phyloP scores from a whole-genome alignment of 2,113 vertebrate species.

The Stomatorhinus ivindoensis region DNA sequence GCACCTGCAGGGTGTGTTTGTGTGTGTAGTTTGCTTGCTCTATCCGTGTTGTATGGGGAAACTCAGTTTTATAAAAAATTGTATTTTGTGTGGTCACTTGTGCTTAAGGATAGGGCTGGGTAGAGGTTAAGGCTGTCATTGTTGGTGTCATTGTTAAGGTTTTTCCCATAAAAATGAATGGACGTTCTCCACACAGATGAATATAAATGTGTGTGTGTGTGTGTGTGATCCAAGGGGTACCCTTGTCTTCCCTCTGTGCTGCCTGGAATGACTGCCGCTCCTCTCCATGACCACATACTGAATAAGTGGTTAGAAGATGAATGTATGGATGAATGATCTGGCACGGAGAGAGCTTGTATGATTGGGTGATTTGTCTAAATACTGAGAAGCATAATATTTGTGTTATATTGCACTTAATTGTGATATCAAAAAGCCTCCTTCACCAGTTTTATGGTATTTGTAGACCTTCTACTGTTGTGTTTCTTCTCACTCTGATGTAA shows the following conservation, averaged over 20 bases:
- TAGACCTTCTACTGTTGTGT: background rate
- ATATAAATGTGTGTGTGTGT: background rate
- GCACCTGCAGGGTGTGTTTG: background rate
- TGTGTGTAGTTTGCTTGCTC: background rate
- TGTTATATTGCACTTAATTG: background rate
- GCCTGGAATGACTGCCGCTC: background rate
- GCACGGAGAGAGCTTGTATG: background rate
- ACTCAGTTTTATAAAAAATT: background rate
- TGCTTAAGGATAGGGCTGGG: background rate
- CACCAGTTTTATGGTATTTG: background rate
- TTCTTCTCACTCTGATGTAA: background rate
- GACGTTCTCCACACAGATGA: background rate
- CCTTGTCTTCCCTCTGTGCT: background rate
- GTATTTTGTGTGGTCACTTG: background rate
- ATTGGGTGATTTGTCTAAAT: background rate
- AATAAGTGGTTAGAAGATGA: background rate
- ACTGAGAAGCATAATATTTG: background rate
- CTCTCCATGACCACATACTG: background rate
- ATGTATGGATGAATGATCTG: background rate
- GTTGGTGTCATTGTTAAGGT: background rate
- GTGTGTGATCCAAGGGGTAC: background rate
- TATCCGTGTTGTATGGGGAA: background rate
- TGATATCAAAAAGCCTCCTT: background rate
- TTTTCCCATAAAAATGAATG: background rate
- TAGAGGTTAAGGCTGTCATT: background rate